Evolutionary conservation across 2,113 vertebrate genomes (phyloP), one percentile per base, ranked within the genome.

Genomic region (Myiozetetes cayanensis): DNA sequence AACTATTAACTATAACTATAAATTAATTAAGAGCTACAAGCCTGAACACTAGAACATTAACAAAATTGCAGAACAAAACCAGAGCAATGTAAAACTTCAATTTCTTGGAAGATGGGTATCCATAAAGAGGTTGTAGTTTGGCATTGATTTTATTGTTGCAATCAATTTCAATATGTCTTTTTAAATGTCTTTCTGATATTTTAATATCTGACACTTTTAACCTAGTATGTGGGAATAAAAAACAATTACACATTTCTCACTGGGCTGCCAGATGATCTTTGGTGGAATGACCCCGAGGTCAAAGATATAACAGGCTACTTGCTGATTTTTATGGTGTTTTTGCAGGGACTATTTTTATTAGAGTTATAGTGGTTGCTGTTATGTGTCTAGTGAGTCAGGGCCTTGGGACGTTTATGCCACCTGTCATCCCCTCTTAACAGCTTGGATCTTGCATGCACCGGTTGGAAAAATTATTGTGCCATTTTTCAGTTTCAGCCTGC

Each of bases 401-500:
- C 94, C 95, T 66, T 78, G 75, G 95, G 93, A 96, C 46, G 1
- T 93, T 81, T 94, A 58, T 58, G 37, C 93, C 94, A 96, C 97
- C 97, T 96, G 97, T 95, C 97, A 97, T 71, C 91, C 78, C 55
- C 59, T 94, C 89, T 93, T 97, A 96, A 95, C 79, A 96, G 94
- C 92, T 97, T 94, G 97, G 95, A 96, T 97, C 94, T 93, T 93
- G 66, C 77, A 93, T 73, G 89, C 96, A 78, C 83, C 95, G 62
- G 82, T 95, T 95, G 81, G 89, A 93, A 96, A 87, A 96, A 96
- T 95, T 95, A 97, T 96, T 95, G 94, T 96, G 83, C 93, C 93
- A 97, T 97, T 98, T 98, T 97, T 97, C 97, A 96, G 50, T 89
- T 93, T 90, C 85, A 90, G 96, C 95, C 93, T 94, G 81, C 87